A percentile compares a stretch with the other conserved stretches of the same genome.
Evolutionary conservation across 2,888 invertebrate species (phyloP).

Genomic region (Drosophila merina): DNA sequence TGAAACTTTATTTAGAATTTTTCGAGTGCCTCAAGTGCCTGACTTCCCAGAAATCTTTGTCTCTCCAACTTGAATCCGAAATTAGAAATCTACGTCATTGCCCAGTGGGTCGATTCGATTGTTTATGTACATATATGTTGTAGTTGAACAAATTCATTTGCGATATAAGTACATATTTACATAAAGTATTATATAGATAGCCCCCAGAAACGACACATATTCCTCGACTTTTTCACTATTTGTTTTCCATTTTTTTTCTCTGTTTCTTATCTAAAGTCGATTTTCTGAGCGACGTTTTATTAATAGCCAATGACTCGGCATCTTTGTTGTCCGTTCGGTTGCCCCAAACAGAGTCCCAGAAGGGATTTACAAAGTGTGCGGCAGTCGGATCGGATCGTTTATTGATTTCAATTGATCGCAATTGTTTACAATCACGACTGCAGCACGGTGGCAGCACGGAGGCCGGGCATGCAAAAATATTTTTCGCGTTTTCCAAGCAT

Average conservation of each 20-base stretch:
- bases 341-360: conserved; percentile 18
- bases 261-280: conserved; percentile 58
- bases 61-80: conserved; percentile 39
- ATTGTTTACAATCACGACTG: conserved; percentile 45
- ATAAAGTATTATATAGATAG: conserved; percentile 6
- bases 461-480: conserved; percentile 30
- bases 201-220: conserved; percentile 34
- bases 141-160: conserved; percentile 66
- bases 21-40: conserved; percentile 22
- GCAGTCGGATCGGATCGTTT: conserved; percentile 36
- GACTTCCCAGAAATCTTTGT: conserved; percentile 23
- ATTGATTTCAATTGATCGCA: conserved; percentile 73
- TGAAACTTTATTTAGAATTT: not conserved
- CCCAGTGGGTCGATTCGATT: conserved; percentile 16
- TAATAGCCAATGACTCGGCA: conserved; percentile 58
- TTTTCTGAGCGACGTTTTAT: conserved; percentile 64
- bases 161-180: conserved; percentile 54
- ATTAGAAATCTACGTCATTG: conserved; percentile 54
- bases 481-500: conserved; percentile 7
- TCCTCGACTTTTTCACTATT: conserved; percentile 5
- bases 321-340: conserved; percentile 2
- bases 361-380: conserved; percentile 55
- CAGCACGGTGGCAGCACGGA: conserved; percentile 21
- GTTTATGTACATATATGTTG: conserved; percentile 39
- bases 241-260: conserved; percentile 7